Conservation (phyloP, 2,113 vertebrate species). For the Protobothrops mucrosquamatus region DNA sequence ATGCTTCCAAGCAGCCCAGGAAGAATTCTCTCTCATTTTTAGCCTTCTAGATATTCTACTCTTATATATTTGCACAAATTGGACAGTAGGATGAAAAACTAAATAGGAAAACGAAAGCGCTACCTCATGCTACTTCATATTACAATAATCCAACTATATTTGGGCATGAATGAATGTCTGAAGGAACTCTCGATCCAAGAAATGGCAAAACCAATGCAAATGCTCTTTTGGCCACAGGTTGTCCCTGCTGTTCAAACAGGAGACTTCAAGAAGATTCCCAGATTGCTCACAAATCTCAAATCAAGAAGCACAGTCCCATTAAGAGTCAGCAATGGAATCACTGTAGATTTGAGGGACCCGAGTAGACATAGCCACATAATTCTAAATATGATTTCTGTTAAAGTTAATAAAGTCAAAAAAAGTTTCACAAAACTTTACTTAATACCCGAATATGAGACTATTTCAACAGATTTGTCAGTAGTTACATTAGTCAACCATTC, state of each 20-base stretch:
- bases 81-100: neutral
- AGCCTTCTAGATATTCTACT: neutral
- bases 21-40: neutral
- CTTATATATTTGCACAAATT: neutral
- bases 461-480: constrained; percentile 3
- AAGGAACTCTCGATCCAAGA: neutral
- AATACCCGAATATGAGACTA: constrained; percentile 35
- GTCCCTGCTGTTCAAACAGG: neutral
- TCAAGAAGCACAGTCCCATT: neutral
- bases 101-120: neutral
- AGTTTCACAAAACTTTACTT: constrained; percentile 15
- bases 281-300: neutral
- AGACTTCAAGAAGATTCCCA: neutral
- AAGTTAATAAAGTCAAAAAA: neutral
- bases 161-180: neutral
- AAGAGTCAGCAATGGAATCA: neutral
- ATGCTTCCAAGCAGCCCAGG: neutral
- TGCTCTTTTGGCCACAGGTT: neutral
- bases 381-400: neutral
- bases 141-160: neutral
- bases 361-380: neutral
- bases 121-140: neutral
- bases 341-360: neutral
- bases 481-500: constrained; percentile 9
- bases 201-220: neutral